Base-by-base conservation (phyloP, 2,113 vertebrate species). In the Chiloscyllium plagiosum region DNA sequence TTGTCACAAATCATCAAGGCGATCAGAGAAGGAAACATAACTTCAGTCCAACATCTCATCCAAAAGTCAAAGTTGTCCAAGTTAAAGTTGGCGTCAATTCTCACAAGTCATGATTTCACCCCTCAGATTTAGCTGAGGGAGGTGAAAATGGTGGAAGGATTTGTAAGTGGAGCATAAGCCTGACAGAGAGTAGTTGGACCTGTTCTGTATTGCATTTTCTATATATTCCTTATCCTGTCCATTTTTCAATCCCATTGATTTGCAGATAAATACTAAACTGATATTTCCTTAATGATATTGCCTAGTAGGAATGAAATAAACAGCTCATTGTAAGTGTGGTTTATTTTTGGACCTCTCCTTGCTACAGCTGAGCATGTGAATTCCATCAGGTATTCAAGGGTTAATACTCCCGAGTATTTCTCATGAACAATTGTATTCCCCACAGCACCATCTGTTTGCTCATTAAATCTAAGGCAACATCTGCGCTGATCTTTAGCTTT, bases 381-480 rank as follows among this genome's bases (percentile, higher is more conserved):
- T 87, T 50, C 85, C 47, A 87, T 87, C 52, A 26, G 52, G 47
- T 26, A 52, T 87, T 87, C 47, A 52, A 47, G 20, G 85, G 85
- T 87, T 87, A 52, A 22, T 0, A 50, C 85, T 50, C 85, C 47
- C 26, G 47, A 13, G 42, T 26, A 87, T 87, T 87, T 47, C 20
- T 22, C 2, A 22, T 13, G 47, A 52, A 87, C 12, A 24, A 61
- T 26, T 17, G 26, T 90, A 90, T 90, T 90, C 87, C 87, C 87
- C 26, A 2, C 13, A 12, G 52, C 52, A 90, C 52, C 8, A 26
- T 29, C 87, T 56, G 87, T 90, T 90, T 90, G 52, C 87, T 90
- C 87, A 90, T 90, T 56, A 90, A 90, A 90, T 61, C 52, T 90
- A 61, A 90, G 61, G 26, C 87, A 90, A 90, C 87, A 90, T 90